A percentile compares a stretch with the other conserved stretches of the same genome.
phyloP scores from a whole-genome alignment of 2,888 invertebrate species.

The Cheilosia variabilis region DNA sequence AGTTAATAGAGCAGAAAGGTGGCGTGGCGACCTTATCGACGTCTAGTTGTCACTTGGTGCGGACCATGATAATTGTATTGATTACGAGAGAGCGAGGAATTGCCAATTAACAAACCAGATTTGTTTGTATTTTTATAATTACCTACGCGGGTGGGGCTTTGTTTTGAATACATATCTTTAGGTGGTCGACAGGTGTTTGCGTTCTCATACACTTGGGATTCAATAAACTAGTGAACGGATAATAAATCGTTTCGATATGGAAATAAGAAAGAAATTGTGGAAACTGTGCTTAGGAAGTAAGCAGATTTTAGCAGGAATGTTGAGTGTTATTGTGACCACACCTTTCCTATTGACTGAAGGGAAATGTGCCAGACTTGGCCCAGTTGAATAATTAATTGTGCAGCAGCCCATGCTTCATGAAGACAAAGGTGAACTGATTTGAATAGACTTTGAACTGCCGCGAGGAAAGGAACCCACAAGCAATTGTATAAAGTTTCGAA shows the following conservation, averaged over 20 bases:
- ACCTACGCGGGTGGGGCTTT: constrained; percentile 8
- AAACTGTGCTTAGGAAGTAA: background rate
- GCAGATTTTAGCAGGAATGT: background rate
- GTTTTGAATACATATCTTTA: background rate
- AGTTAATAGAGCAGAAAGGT: constrained; percentile 4
- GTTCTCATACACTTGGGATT: background rate
- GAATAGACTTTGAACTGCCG: too few relatives aligned
- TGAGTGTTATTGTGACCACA: background rate
- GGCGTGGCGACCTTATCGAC: background rate
- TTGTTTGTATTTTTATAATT: background rate
- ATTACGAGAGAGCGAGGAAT: background rate
- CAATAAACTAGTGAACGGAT: background rate
- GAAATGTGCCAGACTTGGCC: background rate
- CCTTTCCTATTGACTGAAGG: background rate
- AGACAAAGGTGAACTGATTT: too few relatives aligned
- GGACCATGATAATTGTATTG: background rate
- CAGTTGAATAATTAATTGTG: background rate
- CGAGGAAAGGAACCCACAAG: too few relatives aligned
- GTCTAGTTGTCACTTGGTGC: background rate
- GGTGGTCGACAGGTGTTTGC: background rate
- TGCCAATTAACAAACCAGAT: constrained; percentile 2
- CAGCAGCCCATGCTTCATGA: too few relatives aligned
- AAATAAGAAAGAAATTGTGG: background rate
- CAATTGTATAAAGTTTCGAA: too few relatives aligned
- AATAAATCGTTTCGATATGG: constrained; percentile 5